Conservation (phyloP, 1,140 invertebrate genomes). For the Ptiloglossa arizonensis region DNA sequence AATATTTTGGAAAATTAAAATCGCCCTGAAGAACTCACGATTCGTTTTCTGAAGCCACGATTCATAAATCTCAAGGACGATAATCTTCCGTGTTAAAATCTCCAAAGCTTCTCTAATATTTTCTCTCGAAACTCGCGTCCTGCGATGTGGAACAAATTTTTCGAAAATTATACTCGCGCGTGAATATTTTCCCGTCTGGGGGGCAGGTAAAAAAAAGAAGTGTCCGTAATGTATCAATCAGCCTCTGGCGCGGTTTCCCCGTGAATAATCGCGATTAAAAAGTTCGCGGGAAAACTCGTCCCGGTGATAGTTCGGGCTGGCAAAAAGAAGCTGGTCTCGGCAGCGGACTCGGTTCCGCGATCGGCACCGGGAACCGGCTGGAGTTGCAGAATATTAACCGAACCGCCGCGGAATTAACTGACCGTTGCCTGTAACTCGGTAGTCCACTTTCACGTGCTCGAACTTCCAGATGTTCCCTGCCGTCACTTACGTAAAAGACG, state of each 20-base stretch:
- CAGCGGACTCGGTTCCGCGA: slow-evolving; percentile 20
- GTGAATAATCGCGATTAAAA: background rate
- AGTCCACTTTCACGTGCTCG: slow-evolving; percentile 77
- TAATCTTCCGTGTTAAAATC: no score
- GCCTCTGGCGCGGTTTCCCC: background rate
- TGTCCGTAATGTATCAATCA: background rate
- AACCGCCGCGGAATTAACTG: slow-evolving; percentile 74
- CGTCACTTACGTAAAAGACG: slow-evolving; percentile 77
- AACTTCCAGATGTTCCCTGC: slow-evolving; percentile 74
- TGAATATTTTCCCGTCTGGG: no score
- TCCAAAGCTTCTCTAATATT: no score
- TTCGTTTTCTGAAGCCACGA: no score
- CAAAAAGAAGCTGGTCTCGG: background rate
- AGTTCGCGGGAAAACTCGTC: slow-evolving; percentile 4
- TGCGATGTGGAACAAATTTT: no score
- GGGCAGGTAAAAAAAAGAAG: no score
- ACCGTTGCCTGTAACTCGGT: slow-evolving; percentile 72
- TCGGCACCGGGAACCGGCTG: slow-evolving; percentile 26
- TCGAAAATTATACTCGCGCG: no score
- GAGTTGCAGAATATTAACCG: slow-evolving; percentile 73
- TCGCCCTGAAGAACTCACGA: no score
- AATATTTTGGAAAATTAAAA: no score
- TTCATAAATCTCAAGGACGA: no score
- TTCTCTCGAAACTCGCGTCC: no score
- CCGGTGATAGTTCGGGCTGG: background rate